Base-by-base conservation (phyloP, 2,888 invertebrate species). In the Trissolcus japonicus region DNA sequence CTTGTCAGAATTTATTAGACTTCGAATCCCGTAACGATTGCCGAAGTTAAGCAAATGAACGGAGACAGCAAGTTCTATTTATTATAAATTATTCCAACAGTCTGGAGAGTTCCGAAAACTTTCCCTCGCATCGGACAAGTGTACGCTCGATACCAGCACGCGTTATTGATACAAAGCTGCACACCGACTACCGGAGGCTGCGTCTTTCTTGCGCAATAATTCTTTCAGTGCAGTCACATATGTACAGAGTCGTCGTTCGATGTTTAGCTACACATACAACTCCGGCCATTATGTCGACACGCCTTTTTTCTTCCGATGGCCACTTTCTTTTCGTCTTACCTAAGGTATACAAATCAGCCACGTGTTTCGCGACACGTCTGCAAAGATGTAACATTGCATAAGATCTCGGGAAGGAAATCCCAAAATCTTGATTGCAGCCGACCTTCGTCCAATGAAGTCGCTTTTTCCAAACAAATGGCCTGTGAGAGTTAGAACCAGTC, bases 301-400 rank as follows among this genome's bases (percentile, higher is more conserved):
- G 76, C 71, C 83, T 82, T 79, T n/a, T 69, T 69, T 75, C 80
- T 83, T 82, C 80, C 82, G 82, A 84, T 82, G 80, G 79, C 66
- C 84, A 82, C 85, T 85, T 85, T 85, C 85, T 85, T 85, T 83
- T 84, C 79, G 79, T 67, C 83, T 84, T 84, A 81, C 83, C 82
- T 84, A 84, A 85, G 82, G 68, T 69, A 80, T 79, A 80, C 80
- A 69, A 71, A 80, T 81, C 76, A 76, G 76, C 80, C 82, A 83
- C 83, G 83, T 83, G 82, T 76, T 82, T 80, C 73, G 80, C 78
- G 82, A 81, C 84, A 84, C 82, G 82, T 81, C 59, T 40, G 53
- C 66, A 61, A 67, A 71, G 66, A 76, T 71, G 57, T 59, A 62
- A 71, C 62, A 43, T 65, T 54, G 56, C 17, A 16, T 76, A 69